A percentile compares a stretch with the other conserved stretches of the same genome.
Evolutionary conservation across 1,140 invertebrate genomes (phyloP).

Genomic region (Reticulitermes speratus): DNA sequence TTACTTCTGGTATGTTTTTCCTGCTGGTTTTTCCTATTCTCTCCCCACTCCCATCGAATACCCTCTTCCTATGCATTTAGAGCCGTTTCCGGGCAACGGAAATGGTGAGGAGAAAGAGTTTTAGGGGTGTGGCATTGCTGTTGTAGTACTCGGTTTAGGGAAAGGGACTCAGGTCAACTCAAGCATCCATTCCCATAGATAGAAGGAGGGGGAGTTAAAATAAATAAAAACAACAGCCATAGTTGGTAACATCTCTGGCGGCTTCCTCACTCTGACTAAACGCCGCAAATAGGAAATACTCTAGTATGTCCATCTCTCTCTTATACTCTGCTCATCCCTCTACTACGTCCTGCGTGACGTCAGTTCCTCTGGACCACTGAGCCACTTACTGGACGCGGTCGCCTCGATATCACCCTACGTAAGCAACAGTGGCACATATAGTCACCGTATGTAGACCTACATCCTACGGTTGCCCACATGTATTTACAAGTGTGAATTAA

Average conservation of each 20-base stretch:
- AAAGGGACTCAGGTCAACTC: neutral
- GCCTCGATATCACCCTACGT: neutral
- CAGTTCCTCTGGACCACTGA: slow-evolving; percentile 8
- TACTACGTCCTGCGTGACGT: neutral
- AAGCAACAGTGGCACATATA: neutral
- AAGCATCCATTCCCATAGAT: neutral
- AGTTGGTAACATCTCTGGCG: neutral
- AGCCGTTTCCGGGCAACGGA: neutral
- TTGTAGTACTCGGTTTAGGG: no score
- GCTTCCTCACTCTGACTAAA: slow-evolving; percentile 18
- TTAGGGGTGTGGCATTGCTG: neutral
- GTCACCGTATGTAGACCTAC: neutral
- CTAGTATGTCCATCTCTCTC: neutral
- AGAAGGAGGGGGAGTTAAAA: neutral
- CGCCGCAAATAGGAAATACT: slow-evolving; percentile 18
- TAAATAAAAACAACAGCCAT: slow-evolving; percentile 4
- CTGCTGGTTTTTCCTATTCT: neutral
- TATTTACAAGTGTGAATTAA: no score
- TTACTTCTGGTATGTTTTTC: neutral
- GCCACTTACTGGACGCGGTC: neutral
- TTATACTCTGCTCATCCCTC: neutral
- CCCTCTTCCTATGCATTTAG: slow-evolving; percentile 10
- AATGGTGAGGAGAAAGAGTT: slow-evolving; percentile 7
- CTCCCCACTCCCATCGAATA: neutral
- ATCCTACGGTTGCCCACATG: no score